Conservation (phyloP, 2,797 vertebrate species). For the Okamejei kenojei region DNA sequence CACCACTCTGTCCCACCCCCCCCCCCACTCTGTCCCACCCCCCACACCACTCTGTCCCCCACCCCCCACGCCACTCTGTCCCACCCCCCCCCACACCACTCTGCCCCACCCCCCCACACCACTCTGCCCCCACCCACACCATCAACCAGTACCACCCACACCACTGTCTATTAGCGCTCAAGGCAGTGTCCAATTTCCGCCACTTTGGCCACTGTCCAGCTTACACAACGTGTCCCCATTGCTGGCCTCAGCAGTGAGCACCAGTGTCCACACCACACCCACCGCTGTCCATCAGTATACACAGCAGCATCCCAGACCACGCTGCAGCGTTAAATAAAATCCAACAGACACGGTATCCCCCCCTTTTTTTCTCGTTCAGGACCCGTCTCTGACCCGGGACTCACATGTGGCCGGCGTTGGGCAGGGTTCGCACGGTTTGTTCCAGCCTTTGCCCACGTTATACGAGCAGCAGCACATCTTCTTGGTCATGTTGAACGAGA, state of each 20-base stretch:
- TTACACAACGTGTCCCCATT: no score
- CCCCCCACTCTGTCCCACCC: no score
- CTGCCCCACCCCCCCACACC: neutral
- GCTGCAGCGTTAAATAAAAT: neutral
- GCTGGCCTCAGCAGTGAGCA: neutral
- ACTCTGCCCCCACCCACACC: neutral
- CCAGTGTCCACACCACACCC: neutral
- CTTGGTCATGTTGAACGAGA: constrained; percentile 87
- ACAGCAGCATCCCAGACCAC: neutral
- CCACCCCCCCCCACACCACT: no score
- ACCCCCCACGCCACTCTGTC: no score
- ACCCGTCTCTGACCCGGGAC: constrained; percentile 43
- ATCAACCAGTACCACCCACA: neutral
- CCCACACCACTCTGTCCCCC: no score
- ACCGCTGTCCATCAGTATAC: neutral
- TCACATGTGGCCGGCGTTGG: constrained; percentile 78
- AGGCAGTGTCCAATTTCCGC: neutral
- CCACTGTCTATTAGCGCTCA: neutral
- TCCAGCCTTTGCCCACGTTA: constrained; percentile 89
- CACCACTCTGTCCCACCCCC: no score
- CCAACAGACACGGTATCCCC: neutral
- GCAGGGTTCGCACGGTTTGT: constrained; percentile 84
- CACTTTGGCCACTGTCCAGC: no score
- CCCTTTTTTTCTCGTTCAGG: neutral
- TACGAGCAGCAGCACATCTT: constrained; percentile 94